Percentiles rank a stretch among this genome's conserved stretches.
Conservation (phyloP, 1,140 invertebrate species). For the Coelopa frigida region DNA sequence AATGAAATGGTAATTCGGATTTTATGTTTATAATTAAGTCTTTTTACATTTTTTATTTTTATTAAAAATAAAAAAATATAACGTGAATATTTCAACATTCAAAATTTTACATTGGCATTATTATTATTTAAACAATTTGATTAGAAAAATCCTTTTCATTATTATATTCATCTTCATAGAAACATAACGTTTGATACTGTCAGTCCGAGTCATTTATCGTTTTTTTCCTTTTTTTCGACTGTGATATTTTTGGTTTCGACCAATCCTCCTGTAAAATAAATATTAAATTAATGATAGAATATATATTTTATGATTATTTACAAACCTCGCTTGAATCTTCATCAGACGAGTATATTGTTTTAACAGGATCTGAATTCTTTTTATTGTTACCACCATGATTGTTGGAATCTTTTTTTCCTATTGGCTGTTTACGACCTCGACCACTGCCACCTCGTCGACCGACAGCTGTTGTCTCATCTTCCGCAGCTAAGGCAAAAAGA, state of each 20-base stretch:
- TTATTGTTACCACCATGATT: conserved; percentile 35
- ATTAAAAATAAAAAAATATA: conserved; percentile 21
- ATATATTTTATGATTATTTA: conserved; percentile 2
- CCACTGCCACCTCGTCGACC: conserved; percentile 38
- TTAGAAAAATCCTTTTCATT: conserved; percentile 25
- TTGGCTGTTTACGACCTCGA: conserved; percentile 37
- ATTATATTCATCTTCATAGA: conserved; percentile 19
- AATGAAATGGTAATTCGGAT: no score
- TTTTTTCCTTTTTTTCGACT: conserved; percentile 42
- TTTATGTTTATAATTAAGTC: no score
- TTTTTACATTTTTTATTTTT: conserved; percentile 16
- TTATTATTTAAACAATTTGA: conserved; percentile 22
- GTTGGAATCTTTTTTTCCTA: conserved; percentile 38
- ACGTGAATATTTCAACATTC: conserved; percentile 18
- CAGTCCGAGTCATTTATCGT: conserved; percentile 42
- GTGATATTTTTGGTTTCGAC: conserved; percentile 37
- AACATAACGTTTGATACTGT: conserved; percentile 23
- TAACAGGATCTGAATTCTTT: conserved; percentile 35
- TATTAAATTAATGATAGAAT: background rate
- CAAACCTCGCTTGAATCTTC: conserved; percentile 38
- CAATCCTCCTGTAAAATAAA: conserved; percentile 33
- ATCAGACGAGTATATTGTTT: conserved; percentile 40
- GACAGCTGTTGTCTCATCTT: conserved; percentile 59
- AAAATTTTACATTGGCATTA: conserved; percentile 18
- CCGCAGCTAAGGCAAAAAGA: conserved; percentile 82